Conservation (phyloP, 1,140 invertebrate genomes). For the Hetaerina americana region DNA sequence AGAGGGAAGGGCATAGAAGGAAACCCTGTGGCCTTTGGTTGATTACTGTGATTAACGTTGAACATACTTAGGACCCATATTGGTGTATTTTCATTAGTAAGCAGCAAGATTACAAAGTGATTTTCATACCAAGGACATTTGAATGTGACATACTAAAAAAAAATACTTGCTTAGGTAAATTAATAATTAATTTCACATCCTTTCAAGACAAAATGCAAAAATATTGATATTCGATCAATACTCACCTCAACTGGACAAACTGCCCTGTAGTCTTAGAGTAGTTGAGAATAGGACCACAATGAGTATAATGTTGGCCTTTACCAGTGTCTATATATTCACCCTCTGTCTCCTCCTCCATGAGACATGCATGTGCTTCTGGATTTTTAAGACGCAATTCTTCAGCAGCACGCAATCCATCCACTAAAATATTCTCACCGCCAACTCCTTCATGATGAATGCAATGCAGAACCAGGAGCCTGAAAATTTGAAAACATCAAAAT, state of each 20-base stretch:
- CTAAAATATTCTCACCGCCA: constrained; percentile 53
- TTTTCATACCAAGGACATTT: too few species aligned
- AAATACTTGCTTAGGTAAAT: too few species aligned
- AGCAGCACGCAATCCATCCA: constrained; percentile 54
- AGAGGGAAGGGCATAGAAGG: too few species aligned
- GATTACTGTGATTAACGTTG: too few species aligned
- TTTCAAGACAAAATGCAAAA: too few species aligned
- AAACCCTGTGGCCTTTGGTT: too few species aligned
- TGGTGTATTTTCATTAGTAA: too few species aligned
- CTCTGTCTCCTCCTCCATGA: constrained; percentile 39
- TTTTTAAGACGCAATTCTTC: constrained; percentile 33
- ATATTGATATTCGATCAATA: not conserved
- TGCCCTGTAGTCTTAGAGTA: constrained; percentile 5
- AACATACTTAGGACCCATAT: too few species aligned
- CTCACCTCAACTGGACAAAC: constrained; percentile 18
- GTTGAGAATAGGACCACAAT: constrained; percentile 11
- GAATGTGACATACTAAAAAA: too few species aligned
- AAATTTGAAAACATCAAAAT: constrained; percentile 15
- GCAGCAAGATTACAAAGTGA: too few species aligned
- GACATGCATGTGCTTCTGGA: constrained; percentile 39
- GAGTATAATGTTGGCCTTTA: constrained; percentile 33
- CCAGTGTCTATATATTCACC: constrained; percentile 46
- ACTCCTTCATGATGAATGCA: constrained; percentile 42
- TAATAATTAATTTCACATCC: too few species aligned
- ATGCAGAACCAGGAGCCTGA: constrained; percentile 51